A percentile compares a stretch with the other conserved stretches of the same genome.
phyloP scores from a whole-genome alignment of 2,888 invertebrate species.

The Machimus atricapillus region DNA sequence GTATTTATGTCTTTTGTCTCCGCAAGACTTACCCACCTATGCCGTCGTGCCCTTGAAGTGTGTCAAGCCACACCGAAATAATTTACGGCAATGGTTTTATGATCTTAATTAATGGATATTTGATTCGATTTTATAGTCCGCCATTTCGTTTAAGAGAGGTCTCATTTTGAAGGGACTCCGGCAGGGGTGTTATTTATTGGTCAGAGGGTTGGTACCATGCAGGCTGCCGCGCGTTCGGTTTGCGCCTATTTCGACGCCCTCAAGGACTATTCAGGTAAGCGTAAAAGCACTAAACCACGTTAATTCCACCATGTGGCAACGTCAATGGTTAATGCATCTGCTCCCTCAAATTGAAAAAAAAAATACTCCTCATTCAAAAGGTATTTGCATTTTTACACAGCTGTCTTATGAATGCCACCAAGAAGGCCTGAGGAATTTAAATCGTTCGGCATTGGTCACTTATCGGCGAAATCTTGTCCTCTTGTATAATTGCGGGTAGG shows the following conservation, averaged over 20 bases:
- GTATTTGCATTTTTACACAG: not conserved
- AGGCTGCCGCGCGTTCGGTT: not conserved
- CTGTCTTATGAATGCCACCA: not conserved
- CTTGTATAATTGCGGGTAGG: not conserved
- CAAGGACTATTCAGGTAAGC: not conserved
- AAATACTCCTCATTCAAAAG: not conserved
- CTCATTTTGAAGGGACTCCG: not conserved
- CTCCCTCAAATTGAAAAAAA: not conserved
- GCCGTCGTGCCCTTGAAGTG: slow-evolving; percentile 15
- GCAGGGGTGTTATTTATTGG: slow-evolving; percentile 1
- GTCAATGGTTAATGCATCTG: not conserved
- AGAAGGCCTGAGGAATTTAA: not conserved
- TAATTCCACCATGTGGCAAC: not conserved
- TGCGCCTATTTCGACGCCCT: not conserved
- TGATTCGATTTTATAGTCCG: slow-evolving; percentile 12
- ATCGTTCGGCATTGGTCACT: not conserved
- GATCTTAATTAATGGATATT: slow-evolving; percentile 33
- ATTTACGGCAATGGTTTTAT: slow-evolving; percentile 21
- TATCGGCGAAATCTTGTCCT: not conserved
- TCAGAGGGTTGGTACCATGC: not conserved
- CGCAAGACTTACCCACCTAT: not conserved
- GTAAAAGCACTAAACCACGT: not conserved
- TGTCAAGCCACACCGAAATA: slow-evolving; percentile 12
- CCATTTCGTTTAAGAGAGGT: not conserved
- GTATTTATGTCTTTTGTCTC: slow-evolving; percentile 13